Evolutionary conservation across 1,140 invertebrate genomes (phyloP), one percentile per base, ranked within the genome.

Genomic region (Camponotus floridanus): DNA sequence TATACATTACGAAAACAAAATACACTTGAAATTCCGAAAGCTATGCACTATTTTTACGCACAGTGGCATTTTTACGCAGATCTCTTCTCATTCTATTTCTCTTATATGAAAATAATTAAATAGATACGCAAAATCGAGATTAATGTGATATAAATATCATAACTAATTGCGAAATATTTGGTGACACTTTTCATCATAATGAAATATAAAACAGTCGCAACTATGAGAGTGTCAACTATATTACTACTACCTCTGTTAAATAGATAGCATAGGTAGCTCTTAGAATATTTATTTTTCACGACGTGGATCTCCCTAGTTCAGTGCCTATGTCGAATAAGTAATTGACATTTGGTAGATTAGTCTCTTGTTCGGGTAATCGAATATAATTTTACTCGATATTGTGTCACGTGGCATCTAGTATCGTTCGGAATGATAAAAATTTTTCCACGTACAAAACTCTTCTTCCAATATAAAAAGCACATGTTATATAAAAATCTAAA

Each of bases 211-310:
- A 61, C 39, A 65, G n/a, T 73, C 79, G n/a, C 36, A 18, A 62
- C 13, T 83, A 36, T 13, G 55, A 74, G 68, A 83, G 67, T 83
- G 55, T 83, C 79, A 48, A 74, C 62, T 55, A 39, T 55, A 59
- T 71, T 71, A 42, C 39, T 62, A 83, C 79, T 83, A 83, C 68
- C 79, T 83, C 79, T 45, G 42, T 83, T 73, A 61, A 74, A 74
- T 79, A 65, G 76, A 31, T 79, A 79, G 76, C 61, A 67, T 70
- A 73, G 45, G 62, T 80, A 80, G 79, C 68, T 57, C 55, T 48
- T 83, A 83, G 31, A 45, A 45, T 61, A 83, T 83, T 83, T 83
- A 74, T 83, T 83, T 83, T 62, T 61, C 26, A 74, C 8, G 36
- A 26, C 67, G 67, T 68, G 33, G 55, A 83, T 83, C 68, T 83